These are phyloP conservation scores for Standfussiana lucernea DNA, from an alignment of 2,888 invertebrate genomes.

Conservation along the genomic window DNA sequence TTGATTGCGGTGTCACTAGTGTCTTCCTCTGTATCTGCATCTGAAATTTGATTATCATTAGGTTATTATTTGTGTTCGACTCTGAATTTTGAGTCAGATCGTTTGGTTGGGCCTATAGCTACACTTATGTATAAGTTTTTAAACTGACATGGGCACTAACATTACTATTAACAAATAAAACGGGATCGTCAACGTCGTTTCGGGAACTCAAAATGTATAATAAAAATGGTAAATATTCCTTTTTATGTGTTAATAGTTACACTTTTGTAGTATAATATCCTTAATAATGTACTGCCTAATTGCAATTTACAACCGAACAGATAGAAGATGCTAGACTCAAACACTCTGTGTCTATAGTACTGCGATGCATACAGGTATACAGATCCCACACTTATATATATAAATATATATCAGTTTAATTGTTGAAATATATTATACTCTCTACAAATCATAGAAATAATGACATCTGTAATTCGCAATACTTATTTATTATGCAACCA, in stretches of 20 bases:
- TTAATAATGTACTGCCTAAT: background rate
- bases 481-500: constrained; percentile 21
- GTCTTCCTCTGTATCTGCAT: constrained; percentile 68
- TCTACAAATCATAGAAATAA: background rate
- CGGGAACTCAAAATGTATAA: no score
- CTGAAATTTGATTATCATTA: constrained; percentile 41
- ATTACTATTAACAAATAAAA: no score
- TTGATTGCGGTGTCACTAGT: constrained; percentile 59
- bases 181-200: no score
- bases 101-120: background rate
- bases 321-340: background rate
- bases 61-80: background rate
- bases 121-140: background rate
- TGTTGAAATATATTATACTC: background rate
- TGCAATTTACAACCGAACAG: background rate
- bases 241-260: no score
- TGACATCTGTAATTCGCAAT: constrained; percentile 1
- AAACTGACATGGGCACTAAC: no score
- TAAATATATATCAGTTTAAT: no score
- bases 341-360: background rate
- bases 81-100: background rate
- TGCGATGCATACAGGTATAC: background rate
- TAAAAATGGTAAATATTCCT: no score
- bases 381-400: no score
- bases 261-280: no score